Evolutionary conservation across 2,888 invertebrate genomes (phyloP).

Genomic region (Corythucha ciliata): DNA sequence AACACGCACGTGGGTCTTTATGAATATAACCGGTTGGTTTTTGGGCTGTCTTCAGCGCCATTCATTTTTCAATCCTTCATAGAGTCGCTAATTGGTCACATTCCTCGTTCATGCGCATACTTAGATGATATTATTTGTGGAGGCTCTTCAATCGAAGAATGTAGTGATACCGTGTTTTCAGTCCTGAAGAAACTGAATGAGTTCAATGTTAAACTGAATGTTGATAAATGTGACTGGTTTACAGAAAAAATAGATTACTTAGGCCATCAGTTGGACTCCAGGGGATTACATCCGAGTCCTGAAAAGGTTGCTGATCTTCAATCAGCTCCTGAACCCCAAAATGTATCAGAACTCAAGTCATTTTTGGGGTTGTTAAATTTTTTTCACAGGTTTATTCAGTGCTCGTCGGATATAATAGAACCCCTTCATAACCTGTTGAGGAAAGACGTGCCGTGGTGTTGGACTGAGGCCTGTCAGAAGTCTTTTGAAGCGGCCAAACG

Average conservation of each 20-base stretch:
- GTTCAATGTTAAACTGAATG: neutral
- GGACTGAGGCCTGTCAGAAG: conserved; percentile 6
- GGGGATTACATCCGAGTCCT: neutral
- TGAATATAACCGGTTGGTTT: neutral
- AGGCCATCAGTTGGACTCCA: too few species aligned
- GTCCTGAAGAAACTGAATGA: neutral
- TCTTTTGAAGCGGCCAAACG: conserved; percentile 2
- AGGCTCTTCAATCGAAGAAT: neutral
- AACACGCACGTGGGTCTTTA: conserved; percentile 12
- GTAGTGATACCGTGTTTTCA: neutral
- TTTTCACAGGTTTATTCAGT: conserved; percentile 14
- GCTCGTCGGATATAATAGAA: neutral
- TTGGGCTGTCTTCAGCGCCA: conserved; percentile 5
- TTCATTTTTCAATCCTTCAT: conserved; percentile 8
- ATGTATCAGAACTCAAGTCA: conserved; percentile 2
- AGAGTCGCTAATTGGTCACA: neutral
- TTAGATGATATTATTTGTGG: conserved; percentile 8
- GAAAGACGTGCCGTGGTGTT: conserved; percentile 11
- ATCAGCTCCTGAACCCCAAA: neutral
- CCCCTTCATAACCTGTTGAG: conserved; percentile 14
- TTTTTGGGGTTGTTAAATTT: conserved; percentile 18
- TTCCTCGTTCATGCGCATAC: neutral
- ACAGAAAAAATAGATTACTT: neutral
- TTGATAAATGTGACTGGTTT: conserved; percentile 2
- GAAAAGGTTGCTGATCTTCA: neutral